Percentiles rank a stretch among this genome's conserved stretches.
These are phyloP conservation scores for Psophia crepitans DNA, from an alignment of 2,113 vertebrate genomes.

Conservation along the genomic window DNA sequence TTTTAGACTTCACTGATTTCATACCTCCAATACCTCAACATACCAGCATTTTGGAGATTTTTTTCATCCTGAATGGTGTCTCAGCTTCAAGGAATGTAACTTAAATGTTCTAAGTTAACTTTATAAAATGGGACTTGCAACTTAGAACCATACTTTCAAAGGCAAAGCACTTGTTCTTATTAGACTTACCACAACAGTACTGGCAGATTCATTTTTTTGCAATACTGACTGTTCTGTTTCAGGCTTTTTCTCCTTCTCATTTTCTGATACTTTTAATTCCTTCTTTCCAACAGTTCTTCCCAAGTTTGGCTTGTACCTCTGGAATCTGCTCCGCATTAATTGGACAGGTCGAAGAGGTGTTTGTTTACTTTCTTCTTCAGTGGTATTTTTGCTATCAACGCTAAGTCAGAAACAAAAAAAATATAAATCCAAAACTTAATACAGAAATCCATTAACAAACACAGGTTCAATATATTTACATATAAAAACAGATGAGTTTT, in stretches of 20 bases:
- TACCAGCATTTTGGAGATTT: neutral
- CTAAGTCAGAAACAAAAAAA: neutral
- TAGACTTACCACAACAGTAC: slow-evolving; percentile 29
- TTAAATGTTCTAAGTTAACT: neutral
- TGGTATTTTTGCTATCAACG: neutral
- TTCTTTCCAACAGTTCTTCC: slow-evolving; percentile 22
- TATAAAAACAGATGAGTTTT: neutral
- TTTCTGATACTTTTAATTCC: neutral
- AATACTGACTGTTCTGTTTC: neutral
- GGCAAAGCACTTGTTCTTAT: neutral
- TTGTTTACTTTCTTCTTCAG: slow-evolving; percentile 30
- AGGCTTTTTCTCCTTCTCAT: neutral
- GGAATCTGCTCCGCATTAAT: slow-evolving; percentile 16
- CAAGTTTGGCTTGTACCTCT: slow-evolving; percentile 67
- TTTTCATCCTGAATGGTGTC: neutral
- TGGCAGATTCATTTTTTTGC: slow-evolving; percentile 7
- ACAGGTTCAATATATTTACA: neutral
- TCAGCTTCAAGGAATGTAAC: neutral
- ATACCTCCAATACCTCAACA: neutral
- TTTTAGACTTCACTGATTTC: neutral
- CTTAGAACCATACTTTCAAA: neutral
- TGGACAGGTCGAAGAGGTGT: neutral
- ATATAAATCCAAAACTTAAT: neutral
- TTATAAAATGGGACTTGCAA: neutral
- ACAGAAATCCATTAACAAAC: neutral